Base-by-base conservation (phyloP, 2,888 invertebrate genomes). In the Latrodectus hesperus region DNA sequence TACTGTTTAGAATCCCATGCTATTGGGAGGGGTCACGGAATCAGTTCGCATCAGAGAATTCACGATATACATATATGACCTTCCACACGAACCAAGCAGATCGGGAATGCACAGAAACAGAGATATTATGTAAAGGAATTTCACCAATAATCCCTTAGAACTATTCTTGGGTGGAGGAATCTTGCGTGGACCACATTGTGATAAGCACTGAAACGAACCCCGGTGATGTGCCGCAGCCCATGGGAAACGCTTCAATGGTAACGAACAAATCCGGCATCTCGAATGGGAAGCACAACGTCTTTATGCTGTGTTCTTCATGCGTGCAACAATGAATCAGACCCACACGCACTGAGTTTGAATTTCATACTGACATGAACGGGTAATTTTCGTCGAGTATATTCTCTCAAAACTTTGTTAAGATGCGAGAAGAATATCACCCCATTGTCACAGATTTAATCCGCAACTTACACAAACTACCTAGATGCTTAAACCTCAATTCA, bases 111-210 rank as follows among this genome's bases (percentile, higher is more conserved):
- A 76, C n/a, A 16, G 67, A 22, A 26, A 22, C 77, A 10, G 81
- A 49, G 64, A 71, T 72, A 80, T 80, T 80, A 80, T 80, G 80
- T 70, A 80, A 72, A 64, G 72, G 73, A 81, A 73, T 65, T 74
- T 81, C 67, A 65, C 38, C 73, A 38, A 73, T 53, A 73, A 73
- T 72, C 64, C 72, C 80, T 49, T 52, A 38, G 67, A 9, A 26
- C 67, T 26, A 68, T 68, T 77, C 77, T 78, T 68, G 16, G 77
- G 12, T 22, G 10, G 6, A 38, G 75, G 17, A 60, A n/a, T n/a
- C 55, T 76, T 53, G 77, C 77, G 77, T 78, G 77, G 77, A 17
- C 14, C 17, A 38, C 6, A 38, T 38, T 38, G 38, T 38, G 14
- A 60, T 60, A 60, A 60, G n/a, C 60, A 60, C 8, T 60, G 60